Conservation (phyloP, 2,888 invertebrate species). For the Hypsopygia costalis region DNA sequence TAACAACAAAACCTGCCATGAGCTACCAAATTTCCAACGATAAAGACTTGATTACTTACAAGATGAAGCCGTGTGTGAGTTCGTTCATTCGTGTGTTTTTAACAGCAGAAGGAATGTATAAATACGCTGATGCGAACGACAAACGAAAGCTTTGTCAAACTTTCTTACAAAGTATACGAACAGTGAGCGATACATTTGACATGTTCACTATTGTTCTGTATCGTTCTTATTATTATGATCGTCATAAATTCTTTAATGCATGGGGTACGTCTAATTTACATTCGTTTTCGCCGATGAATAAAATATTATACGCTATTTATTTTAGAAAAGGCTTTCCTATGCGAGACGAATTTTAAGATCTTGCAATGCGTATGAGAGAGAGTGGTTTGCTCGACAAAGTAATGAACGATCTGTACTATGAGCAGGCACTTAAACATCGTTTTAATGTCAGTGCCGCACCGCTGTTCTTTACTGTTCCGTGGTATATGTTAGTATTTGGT, state of each 20-base stretch:
- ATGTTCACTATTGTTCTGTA: conserved; percentile 34
- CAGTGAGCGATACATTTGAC: conserved; percentile 30
- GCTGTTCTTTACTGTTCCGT: conserved; percentile 30
- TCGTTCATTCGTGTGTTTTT: conserved; percentile 19
- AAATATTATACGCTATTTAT: conserved; percentile 43
- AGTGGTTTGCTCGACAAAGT: conserved; percentile 36
- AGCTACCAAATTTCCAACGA: conserved; percentile 39
- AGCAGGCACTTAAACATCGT: conserved; percentile 18
- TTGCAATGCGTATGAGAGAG: conserved; percentile 37
- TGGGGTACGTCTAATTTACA: conserved; percentile 27
- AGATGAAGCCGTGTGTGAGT: conserved; percentile 45
- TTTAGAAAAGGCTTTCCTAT: conserved; percentile 55
- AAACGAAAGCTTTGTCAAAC: conserved; percentile 18
- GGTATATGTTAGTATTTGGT: conserved; percentile 35
- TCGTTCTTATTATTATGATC: conserved; percentile 33
- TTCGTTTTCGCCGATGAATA: conserved; percentile 31
- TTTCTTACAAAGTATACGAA: conserved; percentile 30
- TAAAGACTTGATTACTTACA: conserved; percentile 24
- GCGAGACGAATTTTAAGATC: conserved; percentile 22
- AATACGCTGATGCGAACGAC: background rate
- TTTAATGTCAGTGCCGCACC: conserved; percentile 12
- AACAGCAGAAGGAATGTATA: conserved; percentile 6
- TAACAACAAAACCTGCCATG: conserved; percentile 31
- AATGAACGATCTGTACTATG: conserved; percentile 20
- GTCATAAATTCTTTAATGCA: conserved; percentile 30